Evolutionary conservation across 2,113 vertebrate genomes (phyloP).

Genomic region (Sterrhoptilus dennistouni): DNA sequence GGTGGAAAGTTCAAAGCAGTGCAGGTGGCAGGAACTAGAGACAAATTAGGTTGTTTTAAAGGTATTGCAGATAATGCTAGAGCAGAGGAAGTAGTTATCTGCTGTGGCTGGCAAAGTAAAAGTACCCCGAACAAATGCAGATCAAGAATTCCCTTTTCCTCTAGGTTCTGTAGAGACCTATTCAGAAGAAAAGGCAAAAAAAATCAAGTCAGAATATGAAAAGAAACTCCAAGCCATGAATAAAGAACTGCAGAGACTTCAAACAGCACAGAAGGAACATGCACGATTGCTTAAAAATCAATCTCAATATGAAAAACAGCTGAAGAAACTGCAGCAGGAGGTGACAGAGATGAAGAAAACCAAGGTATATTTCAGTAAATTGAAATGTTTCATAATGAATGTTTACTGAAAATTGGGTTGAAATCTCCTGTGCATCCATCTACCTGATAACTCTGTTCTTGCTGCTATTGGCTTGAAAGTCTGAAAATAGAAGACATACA

Average conservation of each 20-base stretch:
- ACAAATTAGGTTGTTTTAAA: not conserved
- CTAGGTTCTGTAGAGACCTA: constrained; percentile 91
- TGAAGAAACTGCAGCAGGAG: constrained; percentile 93
- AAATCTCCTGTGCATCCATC: not conserved
- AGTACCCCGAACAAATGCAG: not conserved
- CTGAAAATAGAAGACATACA: not conserved
- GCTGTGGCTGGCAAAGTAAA: not conserved
- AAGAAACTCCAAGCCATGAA: constrained; percentile 95
- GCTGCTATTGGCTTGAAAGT: not conserved
- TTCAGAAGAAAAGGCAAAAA: constrained; percentile 96
- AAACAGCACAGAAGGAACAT: constrained; percentile 94
- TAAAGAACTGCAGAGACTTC: constrained; percentile 94
- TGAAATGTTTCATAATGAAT: not conserved
- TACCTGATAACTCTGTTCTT: not conserved
- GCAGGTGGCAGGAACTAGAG: not conserved
- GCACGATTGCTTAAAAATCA: constrained; percentile 94
- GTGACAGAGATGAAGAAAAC: constrained; percentile 98
- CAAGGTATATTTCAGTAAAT: constrained; percentile 79
- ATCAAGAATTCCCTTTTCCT: not conserved
- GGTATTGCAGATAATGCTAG: not conserved
- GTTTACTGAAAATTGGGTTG: not conserved
- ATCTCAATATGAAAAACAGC: constrained; percentile 95
- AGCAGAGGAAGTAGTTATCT: not conserved
- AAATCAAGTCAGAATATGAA: constrained; percentile 91
- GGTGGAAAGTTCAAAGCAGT: not conserved